Percentiles rank a stretch among this genome's conserved stretches.
Evolutionary conservation across 2,888 invertebrate species (phyloP).

Genomic region (Cantharis nigra): DNA sequence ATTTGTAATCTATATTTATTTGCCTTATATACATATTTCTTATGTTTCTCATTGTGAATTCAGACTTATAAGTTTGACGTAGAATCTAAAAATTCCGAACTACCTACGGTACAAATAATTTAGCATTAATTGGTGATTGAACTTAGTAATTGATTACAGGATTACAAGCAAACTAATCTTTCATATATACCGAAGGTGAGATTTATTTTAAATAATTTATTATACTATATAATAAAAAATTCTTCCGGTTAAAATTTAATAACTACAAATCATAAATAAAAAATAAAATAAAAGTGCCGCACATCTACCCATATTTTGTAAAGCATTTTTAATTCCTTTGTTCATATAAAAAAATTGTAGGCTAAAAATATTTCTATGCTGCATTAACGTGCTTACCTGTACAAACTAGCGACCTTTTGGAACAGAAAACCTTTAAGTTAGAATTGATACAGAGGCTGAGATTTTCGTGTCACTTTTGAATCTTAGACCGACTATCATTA

Average conservation of each 20-base stretch:
- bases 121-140: no score
- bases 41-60: no score
- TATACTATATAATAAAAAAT: no score
- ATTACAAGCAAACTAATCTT: no score
- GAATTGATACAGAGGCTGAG: slow-evolving; percentile 54
- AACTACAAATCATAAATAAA: background rate
- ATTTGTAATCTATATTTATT: no score
- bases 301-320: background rate
- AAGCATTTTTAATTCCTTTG: background rate
- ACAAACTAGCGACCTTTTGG: slow-evolving; percentile 44
- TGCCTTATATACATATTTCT: no score
- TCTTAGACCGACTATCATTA: slow-evolving; percentile 56
- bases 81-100: no score
- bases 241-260: background rate
- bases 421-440: slow-evolving; percentile 51
- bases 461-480: slow-evolving; percentile 59
- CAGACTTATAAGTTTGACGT: no score
- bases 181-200: no score
- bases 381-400: slow-evolving; percentile 34
- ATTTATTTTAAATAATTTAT: no score
- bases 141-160: no score
- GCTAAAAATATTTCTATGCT: background rate
- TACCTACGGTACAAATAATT: no score
- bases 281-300: background rate
- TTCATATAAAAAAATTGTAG: background rate